These are phyloP conservation scores for Oikopleura dioica DNA, from an alignment of 23 tunicate genomes.

Conservation along the genomic window DNA sequence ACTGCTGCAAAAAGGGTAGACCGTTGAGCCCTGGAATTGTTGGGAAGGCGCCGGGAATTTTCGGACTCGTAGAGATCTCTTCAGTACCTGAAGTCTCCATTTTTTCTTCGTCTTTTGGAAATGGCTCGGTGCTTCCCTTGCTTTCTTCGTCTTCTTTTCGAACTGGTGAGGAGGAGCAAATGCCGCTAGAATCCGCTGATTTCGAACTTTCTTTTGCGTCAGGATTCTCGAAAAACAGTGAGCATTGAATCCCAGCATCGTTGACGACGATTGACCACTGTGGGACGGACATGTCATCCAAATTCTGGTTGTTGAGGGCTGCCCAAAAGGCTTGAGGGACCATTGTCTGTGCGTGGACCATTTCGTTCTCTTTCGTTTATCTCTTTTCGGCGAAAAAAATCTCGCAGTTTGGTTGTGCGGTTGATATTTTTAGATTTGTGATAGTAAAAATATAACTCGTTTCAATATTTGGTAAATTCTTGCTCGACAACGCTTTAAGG, in stretches of 20 bases:
- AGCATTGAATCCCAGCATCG: not conserved
- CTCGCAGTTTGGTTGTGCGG: not conserved
- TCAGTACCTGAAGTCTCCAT: not conserved
- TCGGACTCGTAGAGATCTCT: not conserved
- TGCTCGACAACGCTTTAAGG: too few species aligned
- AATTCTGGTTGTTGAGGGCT: not conserved
- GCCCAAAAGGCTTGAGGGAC: slow-evolving; percentile 11
- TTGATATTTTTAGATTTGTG: too few species aligned
- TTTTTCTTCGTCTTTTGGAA: too few species aligned
- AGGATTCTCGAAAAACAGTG: not conserved
- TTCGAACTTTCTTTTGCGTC: not conserved
- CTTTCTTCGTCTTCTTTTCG: not conserved
- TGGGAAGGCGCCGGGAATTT: not conserved
- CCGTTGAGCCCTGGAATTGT: not conserved
- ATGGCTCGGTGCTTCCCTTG: not conserved
- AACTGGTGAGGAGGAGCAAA: not conserved
- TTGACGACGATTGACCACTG: slow-evolving; percentile 6
- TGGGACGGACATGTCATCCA: not conserved
- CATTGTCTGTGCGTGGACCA: not conserved
- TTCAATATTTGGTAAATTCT: too few species aligned
- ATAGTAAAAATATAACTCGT: too few species aligned
- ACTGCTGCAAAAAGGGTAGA: not conserved
- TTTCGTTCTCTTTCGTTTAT: not conserved
- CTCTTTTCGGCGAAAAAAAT: not conserved
- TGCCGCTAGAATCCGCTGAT: not conserved